Evolutionary conservation across 2,797 vertebrate genomes (phyloP).

Genomic region (Nannoperca australis): DNA sequence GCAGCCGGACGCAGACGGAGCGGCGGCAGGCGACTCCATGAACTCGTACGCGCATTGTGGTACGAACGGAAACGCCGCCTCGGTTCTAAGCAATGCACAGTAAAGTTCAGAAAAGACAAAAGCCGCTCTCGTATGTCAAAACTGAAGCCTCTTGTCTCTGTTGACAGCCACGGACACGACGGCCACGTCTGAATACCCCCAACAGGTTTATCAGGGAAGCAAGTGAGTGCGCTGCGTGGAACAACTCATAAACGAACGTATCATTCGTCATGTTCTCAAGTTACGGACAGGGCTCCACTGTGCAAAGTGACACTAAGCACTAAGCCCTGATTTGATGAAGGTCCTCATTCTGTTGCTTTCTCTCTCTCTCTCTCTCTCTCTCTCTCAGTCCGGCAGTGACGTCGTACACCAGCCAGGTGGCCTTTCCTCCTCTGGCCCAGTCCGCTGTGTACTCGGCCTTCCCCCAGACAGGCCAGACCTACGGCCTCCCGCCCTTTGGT

Average conservation of each 20-base stretch:
- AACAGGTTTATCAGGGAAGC: constrained; percentile 94
- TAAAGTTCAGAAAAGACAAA: not conserved
- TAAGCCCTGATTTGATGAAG: not conserved
- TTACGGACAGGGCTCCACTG: not conserved
- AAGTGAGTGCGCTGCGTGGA: constrained; percentile 85
- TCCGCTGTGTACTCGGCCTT: constrained; percentile 94
- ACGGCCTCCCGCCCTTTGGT: constrained; percentile 98
- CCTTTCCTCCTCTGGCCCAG: constrained; percentile 91
- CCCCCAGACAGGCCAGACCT: constrained; percentile 93
- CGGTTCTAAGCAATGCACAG: accelerated
- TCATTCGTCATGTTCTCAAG: not conserved
- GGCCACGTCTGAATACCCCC: constrained; percentile 91
- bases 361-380: constrained; percentile 48
- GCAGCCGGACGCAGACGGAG: constrained; percentile 62
- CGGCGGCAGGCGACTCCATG: constrained; percentile 61
- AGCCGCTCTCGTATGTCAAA: not conserved
- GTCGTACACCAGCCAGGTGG: constrained; percentile 90
- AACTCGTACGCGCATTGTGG: constrained; percentile 79
- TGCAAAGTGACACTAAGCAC: not conserved
- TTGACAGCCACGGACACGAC: constrained; percentile 89
- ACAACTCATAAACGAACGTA: too few species aligned
- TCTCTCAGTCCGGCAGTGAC: constrained; percentile 88
- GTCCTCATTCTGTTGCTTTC: not conserved
- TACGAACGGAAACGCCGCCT: constrained; percentile 33
- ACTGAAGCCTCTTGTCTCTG: constrained; percentile 53